phyloP scores from a whole-genome alignment of 2,113 vertebrate genomes.

The Stictonetta naevosa region DNA sequence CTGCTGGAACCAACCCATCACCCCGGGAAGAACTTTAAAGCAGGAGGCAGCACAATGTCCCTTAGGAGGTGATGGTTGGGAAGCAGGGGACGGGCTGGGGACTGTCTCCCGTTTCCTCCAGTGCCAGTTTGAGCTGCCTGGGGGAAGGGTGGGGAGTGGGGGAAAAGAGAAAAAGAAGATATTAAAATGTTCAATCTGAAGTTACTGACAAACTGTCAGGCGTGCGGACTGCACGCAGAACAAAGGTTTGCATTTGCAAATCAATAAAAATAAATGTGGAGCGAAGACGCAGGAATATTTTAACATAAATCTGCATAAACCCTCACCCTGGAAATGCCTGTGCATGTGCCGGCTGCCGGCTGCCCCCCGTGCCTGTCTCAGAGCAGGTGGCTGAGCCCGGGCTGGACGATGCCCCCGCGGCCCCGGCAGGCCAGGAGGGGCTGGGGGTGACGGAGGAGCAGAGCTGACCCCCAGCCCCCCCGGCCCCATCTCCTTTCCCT shows the following conservation, averaged over 20 bases:
- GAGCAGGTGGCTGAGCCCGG: background rate
- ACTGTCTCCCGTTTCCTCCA: background rate
- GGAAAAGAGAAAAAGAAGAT: background rate
- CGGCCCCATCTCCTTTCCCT: background rate
- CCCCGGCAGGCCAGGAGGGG: background rate
- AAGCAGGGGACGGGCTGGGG: too few species aligned
- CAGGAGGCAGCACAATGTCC: background rate
- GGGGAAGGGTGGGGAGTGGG: background rate
- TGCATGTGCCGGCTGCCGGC: background rate
- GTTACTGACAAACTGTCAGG: slow-evolving; percentile 47
- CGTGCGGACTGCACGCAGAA: slow-evolving; percentile 38
- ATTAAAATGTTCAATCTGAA: slow-evolving; percentile 9
- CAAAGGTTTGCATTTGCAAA: slow-evolving; percentile 77
- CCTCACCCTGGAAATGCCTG: background rate
- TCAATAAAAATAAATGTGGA: slow-evolving; percentile 78
- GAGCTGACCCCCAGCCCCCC: background rate
- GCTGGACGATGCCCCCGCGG: rapidly evolving
- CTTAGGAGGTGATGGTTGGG: too few species aligned
- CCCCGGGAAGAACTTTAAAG: too few species aligned
- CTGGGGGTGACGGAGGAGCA: background rate
- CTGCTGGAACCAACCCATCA: background rate
- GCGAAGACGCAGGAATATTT: slow-evolving; percentile 59
- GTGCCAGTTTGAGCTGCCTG: background rate
- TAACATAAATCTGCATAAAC: slow-evolving; percentile 72
- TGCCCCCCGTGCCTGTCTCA: rapidly evolving